Conservation (phyloP, 2,888 invertebrate genomes). For the Spisula solida region DNA sequence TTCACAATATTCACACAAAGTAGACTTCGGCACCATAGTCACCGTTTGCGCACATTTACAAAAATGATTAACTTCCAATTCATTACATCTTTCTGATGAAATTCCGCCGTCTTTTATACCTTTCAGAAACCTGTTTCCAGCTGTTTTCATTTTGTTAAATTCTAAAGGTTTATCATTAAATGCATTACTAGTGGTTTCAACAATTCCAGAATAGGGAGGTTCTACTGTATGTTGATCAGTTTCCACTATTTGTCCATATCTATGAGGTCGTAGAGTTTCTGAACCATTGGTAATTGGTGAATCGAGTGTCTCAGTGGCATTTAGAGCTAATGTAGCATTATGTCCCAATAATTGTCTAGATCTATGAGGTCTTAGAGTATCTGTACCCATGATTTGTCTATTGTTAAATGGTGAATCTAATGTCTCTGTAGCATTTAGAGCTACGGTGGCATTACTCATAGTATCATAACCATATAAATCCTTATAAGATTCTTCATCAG, state of each 20-base stretch:
- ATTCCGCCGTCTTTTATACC: not conserved
- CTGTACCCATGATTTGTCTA: not conserved
- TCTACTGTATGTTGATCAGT: no score
- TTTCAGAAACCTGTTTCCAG: not conserved
- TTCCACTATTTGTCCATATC: no score
- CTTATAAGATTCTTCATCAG: slow-evolving; percentile 55
- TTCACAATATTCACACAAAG: not conserved
- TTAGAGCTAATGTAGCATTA: slow-evolving; percentile 9
- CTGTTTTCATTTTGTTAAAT: slow-evolving; percentile 46
- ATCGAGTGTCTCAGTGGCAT: not conserved
- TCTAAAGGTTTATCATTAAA: slow-evolving; percentile 65
- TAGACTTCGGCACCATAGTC: not conserved
- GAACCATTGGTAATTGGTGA: not conserved
- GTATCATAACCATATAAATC: slow-evolving; percentile 70
- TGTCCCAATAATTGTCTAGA: no score
- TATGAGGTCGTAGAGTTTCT: not conserved
- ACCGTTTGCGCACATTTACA: not conserved
- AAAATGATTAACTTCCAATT: not conserved
- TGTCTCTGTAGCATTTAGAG: not conserved
- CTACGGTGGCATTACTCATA: slow-evolving; percentile 34
- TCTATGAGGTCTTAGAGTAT: not conserved
- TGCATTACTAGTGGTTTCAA: not conserved
- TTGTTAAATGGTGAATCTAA: not conserved
- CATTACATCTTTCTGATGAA: not conserved
- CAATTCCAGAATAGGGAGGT: no score